These are phyloP conservation scores for Aphelenchoides avenae DNA, from an alignment of 1,140 invertebrate genomes.

Conservation along the genomic window DNA sequence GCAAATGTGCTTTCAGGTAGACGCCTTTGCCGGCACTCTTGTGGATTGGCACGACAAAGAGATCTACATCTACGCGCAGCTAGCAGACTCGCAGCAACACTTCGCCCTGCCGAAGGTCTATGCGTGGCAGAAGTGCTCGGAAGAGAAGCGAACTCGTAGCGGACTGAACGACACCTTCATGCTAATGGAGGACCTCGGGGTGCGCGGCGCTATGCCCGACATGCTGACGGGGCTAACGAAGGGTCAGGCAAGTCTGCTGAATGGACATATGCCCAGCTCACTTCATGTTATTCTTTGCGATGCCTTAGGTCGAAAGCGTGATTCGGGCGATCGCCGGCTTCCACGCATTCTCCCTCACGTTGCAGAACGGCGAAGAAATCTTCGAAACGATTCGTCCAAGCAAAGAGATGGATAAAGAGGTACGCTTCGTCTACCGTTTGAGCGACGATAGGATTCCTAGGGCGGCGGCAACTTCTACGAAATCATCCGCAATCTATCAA, in stretches of 20 bases:
- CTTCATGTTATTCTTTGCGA: not conserved
- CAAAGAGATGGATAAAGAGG: too few species aligned
- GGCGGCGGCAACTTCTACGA: conserved; percentile 4
- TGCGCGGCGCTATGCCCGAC: conserved; percentile 1
- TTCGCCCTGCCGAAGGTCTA: not conserved
- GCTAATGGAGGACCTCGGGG: conserved; percentile 3
- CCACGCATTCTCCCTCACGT: conserved; percentile 2
- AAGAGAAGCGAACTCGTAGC: too few species aligned
- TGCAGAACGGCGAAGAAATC: conserved; percentile 1
- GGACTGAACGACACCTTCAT: conserved; percentile 1
- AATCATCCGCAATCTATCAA: too few species aligned
- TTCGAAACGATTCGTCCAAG: too few species aligned
- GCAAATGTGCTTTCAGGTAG: too few species aligned
- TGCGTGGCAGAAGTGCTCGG: not conserved
- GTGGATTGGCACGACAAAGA: conserved; percentile 8
- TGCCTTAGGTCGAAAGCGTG: not conserved
- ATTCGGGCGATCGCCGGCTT: conserved; percentile 3
- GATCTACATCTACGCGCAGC: conserved; percentile 6
- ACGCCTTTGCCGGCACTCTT: conserved; percentile 5
- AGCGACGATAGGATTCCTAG: too few species aligned
- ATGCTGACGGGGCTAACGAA: conserved; percentile 1
- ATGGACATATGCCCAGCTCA: too few species aligned
- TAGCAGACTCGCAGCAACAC: not conserved
- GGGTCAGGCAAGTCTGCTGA: not conserved
- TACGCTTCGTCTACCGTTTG: too few species aligned